Evolutionary conservation across 2,797 vertebrate species (phyloP).

Genomic region (Loriculus beryllinus): DNA sequence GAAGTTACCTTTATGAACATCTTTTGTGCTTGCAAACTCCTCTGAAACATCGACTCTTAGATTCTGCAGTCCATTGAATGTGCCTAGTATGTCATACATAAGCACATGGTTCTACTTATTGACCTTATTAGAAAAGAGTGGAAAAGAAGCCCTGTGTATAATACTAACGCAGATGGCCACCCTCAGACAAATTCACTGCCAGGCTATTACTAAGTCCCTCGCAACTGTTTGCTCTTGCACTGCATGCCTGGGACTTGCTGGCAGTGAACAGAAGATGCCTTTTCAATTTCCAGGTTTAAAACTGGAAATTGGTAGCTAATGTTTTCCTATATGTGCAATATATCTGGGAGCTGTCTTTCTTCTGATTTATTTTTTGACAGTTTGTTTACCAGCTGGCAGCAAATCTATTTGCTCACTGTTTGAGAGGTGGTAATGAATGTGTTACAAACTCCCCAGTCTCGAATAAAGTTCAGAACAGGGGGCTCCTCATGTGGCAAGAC

Average conservation of each 20-base stretch:
- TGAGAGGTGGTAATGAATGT: background rate
- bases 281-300: background rate
- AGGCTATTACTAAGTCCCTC: background rate
- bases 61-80: background rate
- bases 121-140: background rate
- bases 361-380: background rate
- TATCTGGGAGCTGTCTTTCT: background rate
- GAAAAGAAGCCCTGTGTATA: background rate
- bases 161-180: background rate
- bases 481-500: background rate
- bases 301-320: background rate
- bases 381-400: background rate
- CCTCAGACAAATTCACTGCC: background rate
- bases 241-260: background rate
- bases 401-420: background rate
- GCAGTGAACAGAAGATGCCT: background rate
- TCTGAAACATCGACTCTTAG: background rate
- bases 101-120: constrained; percentile 12
- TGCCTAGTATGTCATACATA: background rate
- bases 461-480: background rate
- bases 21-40: background rate
- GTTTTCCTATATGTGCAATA: background rate
- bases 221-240: background rate
- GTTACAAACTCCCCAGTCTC: background rate
- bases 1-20: background rate